Base-by-base conservation (phyloP, 2,797 vertebrate genomes). In the Epinephelus coioides region DNA sequence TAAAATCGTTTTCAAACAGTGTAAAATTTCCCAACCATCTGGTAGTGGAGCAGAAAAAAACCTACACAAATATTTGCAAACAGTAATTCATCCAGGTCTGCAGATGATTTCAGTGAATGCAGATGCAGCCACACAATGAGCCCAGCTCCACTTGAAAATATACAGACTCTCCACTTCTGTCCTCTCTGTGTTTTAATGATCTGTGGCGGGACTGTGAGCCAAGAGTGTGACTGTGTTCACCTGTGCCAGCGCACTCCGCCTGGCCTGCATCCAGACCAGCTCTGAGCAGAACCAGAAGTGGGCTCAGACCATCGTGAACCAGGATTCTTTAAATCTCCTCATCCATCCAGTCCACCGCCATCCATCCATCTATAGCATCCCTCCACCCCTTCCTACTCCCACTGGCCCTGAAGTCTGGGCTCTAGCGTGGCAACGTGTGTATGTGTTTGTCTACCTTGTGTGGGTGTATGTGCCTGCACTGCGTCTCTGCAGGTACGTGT, bases 351-450 rank as follows among this genome's bases (percentile, higher is more conserved):
- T 76, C 77, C 86, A 61, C 44, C 84, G 27, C 40, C 83, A 84
- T 57, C 86, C 75, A 87, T 87, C 83, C 78, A 79, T 84, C 85
- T 66, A 51, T 69, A 70, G 73, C 85, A 87, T 88, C 87, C 72
- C 89, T 86, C 80, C 91, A 79, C 76, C 85, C 87, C 82, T 69
- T 75, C 82, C 88, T 84, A 82, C 76, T 92, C 92, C 90, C 89
- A 89, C 59, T 68, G 89, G 89, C 90, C 78, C 80, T 78, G 1
- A 30, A 73, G 82, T 84, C 81, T 85, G 75, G 68, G 60, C 65
- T 81, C 78, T 83, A 44, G 94, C 91, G 86, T 95, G 94, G 95
- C 91, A 93, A 34, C 53, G 64, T 75, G 74, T 69, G 38, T 55
- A 67, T 76, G 46, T 6, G 69, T 78, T 84, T 84, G 81, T 78